phyloP scores from a whole-genome alignment of 2,113 vertebrate species.

The Pyrgilauda ruficollis region DNA sequence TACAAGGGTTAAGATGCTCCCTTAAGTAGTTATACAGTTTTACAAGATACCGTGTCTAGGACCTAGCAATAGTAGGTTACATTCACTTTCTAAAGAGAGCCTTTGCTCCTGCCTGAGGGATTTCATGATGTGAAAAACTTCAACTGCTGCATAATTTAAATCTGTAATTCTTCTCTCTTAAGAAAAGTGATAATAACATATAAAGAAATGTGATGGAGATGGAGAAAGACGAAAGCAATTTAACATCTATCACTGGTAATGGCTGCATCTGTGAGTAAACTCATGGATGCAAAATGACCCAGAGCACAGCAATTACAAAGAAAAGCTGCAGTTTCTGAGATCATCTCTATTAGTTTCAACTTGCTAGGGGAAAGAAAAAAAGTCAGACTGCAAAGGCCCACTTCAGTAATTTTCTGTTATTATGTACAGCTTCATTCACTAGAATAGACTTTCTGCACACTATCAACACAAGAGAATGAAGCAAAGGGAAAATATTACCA shows the following conservation, averaged over 20 bases:
- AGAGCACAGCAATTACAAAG: not conserved
- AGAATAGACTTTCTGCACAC: not conserved
- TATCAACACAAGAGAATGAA: not conserved
- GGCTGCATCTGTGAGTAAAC: not conserved
- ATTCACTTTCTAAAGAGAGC: not conserved
- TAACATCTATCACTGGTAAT: not conserved
- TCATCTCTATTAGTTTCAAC: not conserved
- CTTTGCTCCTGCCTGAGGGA: not conserved
- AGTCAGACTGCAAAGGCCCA: not conserved
- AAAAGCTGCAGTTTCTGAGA: not conserved
- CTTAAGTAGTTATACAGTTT: not conserved
- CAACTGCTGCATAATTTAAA: slow-evolving; percentile 8
- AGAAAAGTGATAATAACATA: not conserved
- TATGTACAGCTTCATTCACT: not conserved
- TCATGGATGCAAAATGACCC: not conserved
- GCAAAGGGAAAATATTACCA: not conserved
- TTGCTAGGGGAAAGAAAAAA: not conserved
- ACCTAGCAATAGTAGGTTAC: not conserved
- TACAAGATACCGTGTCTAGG: not conserved
- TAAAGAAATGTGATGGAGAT: not conserved
- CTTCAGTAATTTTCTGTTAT: slow-evolving; percentile 33
- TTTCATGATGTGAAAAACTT: not conserved
- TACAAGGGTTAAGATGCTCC: not conserved
- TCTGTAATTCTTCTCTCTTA: not conserved
- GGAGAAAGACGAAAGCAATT: not conserved